Conservation (phyloP, 2,888 invertebrate species). For the Acanthacorydalis orientalis region DNA sequence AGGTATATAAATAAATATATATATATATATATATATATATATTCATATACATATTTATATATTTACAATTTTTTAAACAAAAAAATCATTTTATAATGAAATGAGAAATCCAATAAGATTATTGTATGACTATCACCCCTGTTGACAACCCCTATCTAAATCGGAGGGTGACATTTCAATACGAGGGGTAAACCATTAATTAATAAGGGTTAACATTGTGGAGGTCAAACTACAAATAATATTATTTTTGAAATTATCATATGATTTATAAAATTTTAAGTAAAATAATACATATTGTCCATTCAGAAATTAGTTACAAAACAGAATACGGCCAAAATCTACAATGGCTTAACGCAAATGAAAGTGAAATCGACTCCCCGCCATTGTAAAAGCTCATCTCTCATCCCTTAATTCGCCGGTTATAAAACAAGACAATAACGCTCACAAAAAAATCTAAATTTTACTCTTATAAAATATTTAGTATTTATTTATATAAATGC, state of each 20-base stretch:
- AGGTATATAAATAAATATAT: too few relatives aligned
- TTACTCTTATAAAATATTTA: too few relatives aligned
- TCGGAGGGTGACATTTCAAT: constrained; percentile 6
- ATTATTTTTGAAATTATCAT: not conserved
- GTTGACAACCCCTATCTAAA: not conserved
- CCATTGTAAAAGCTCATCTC: not conserved
- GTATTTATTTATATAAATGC: too few relatives aligned
- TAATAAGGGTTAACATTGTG: constrained; percentile 8
- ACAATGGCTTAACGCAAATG: not conserved
- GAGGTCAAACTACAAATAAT: constrained; percentile 3
- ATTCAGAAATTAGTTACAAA: not conserved
- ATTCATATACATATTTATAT: too few relatives aligned
- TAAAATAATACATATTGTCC: not conserved
- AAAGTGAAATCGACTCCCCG: not conserved
- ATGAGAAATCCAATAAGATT: not conserved
- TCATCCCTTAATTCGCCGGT: not conserved
- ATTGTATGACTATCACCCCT: not conserved
- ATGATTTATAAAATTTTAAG: not conserved
- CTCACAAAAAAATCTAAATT: not conserved
- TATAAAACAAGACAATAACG: not conserved
- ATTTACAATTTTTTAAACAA: too few relatives aligned
- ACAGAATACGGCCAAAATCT: not conserved
- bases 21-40: too few relatives aligned
- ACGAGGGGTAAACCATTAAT: constrained; percentile 9
- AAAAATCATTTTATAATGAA: too few relatives aligned